Percentiles rank a stretch among this genome's conserved stretches.
Evolutionary conservation across 92 coral and sea anemone species (phyloP).

Genomic region (Blastomussa wellsi): DNA sequence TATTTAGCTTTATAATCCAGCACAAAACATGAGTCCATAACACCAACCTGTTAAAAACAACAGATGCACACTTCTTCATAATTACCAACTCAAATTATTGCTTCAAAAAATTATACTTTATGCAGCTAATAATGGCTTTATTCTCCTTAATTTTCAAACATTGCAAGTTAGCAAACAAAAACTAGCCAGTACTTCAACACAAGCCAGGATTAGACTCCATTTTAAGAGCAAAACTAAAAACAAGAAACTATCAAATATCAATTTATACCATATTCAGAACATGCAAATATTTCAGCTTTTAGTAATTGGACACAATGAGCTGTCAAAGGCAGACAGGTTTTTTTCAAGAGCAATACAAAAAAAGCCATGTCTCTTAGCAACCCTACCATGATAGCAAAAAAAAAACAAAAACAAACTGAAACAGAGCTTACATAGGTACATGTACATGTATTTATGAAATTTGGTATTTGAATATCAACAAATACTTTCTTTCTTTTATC

Average conservation of each 20-base stretch:
- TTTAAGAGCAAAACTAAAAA: background rate
- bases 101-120: background rate
- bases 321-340: background rate
- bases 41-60: background rate
- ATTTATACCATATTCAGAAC: background rate
- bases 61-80: background rate
- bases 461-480: background rate
- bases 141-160: too few relatives aligned
- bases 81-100: background rate
- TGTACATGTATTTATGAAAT: background rate
- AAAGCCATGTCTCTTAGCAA: background rate
- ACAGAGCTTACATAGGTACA: too few relatives aligned
- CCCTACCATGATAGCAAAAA: background rate
- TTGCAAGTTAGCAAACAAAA: too few relatives aligned
- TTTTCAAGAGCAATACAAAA: background rate
- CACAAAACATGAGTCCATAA: background rate
- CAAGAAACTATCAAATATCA: background rate
- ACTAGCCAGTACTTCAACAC: background rate
- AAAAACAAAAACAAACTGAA: background rate
- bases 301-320: background rate
- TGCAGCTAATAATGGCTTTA: background rate
- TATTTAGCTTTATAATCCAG: background rate
- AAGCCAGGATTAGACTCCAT: background rate
- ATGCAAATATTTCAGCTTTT: slow-evolving; percentile 5
- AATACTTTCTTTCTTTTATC: background rate